Evolutionary conservation across 1,140 invertebrate genomes (phyloP).

Genomic region (Cherax quadricarinatus): DNA sequence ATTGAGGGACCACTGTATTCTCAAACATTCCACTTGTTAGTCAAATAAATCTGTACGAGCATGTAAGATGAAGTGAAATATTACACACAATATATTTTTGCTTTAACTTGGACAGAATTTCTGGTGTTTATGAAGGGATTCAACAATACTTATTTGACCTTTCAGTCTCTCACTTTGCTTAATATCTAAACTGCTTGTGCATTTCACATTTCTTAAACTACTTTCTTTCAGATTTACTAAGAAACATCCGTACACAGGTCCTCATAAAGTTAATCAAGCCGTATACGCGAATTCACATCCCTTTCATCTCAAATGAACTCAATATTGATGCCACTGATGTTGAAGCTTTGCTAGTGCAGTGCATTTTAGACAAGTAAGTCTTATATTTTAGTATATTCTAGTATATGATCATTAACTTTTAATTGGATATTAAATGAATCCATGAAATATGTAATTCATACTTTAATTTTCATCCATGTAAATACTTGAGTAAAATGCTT

Average conservation of each 20-base stretch:
- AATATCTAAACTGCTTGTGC: background rate
- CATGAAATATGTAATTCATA: background rate
- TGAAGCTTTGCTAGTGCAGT: constrained; percentile 97
- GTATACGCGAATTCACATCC: constrained; percentile 98
- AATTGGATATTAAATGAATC: background rate
- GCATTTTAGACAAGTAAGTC: constrained; percentile 95
- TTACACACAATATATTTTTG: no score
- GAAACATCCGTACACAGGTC: constrained; percentile 98
- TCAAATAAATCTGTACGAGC: no score
- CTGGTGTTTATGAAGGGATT: no score
- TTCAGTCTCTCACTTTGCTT: no score
- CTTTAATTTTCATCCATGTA: background rate
- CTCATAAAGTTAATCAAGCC: constrained; percentile 98
- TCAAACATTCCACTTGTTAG: no score
- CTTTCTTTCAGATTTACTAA: constrained; percentile 86
- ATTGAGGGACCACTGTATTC: no score
- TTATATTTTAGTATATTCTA: constrained; percentile 33
- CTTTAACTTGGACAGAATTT: no score
- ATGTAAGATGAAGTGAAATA: no score
- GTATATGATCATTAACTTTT: background rate
- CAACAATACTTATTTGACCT: background rate
- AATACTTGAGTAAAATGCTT: no score
- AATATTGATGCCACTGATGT: constrained; percentile 98
- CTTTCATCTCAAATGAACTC: constrained; percentile 97
- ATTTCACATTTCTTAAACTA: background rate